Evolutionary conservation across 2,113 vertebrate genomes (phyloP), one percentile per base, ranked within the genome.

Genomic region (Boleophthalmus pectinirostris): DNA sequence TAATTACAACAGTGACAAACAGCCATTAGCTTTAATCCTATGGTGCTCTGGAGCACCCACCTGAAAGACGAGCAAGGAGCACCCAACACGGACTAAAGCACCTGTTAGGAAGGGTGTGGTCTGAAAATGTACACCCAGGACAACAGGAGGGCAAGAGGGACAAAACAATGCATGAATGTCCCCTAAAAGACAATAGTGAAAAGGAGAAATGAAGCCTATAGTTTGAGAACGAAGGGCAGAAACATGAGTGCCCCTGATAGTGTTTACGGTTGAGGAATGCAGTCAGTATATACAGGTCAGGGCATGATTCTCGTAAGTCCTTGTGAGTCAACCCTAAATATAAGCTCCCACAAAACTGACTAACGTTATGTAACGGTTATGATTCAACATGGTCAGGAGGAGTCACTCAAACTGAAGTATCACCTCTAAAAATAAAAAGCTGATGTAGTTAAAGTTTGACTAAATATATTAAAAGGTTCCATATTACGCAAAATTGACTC

Each of bases 71-170:
- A 51, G 49, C 1, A 25, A 5, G 29, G 29, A 29, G 11, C 38
- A 12, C 35, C 3, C n/a, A 0, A 47, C 61, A 60, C 66, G 51
- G 13, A 3, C 72, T 20, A 29, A 0, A 46, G 21, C 16, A 61
- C 9, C 33, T 0, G 0, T 13, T 2, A 21, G 10, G 2, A 5
- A 66, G 69, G 82, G 88, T 82, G 86, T 68, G 84, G 82, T 77
- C 72, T 66, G 85, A 83, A 88, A 89, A 1, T 1, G 11, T 67
- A 89, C 57, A 67, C 29, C 0, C 0, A 23, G 47, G 69, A n/a
- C 49, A 72, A 56, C 2, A 1, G 1, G 8, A 25, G 23, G 38
- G 67, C 45, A 47, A 66, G 5, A 1, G 14, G 11, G n/a, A 49
- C 66, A 68, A 46, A 47, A 43, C 8, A 51, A 14, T 10, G 33